phyloP scores from a whole-genome alignment of 2,113 vertebrate genomes.

The Camelus bactrianus region DNA sequence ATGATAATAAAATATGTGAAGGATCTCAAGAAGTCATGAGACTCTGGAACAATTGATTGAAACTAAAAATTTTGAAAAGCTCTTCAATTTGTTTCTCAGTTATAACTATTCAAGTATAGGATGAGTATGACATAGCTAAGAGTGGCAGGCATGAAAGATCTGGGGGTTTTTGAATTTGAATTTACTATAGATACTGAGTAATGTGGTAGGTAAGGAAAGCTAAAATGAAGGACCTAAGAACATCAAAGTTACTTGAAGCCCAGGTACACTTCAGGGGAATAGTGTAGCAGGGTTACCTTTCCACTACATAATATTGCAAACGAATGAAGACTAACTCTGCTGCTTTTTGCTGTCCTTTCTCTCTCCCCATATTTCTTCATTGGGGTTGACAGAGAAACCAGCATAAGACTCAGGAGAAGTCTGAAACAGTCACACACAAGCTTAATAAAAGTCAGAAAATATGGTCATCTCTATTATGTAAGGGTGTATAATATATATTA shows the following conservation, averaged over 20 bases:
- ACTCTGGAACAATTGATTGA: not conserved
- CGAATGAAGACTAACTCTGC: not conserved
- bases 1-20: not conserved
- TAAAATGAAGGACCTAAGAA: not conserved
- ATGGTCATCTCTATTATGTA: not conserved
- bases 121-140: not conserved
- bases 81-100: not conserved
- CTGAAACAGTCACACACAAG: not conserved
- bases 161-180: not conserved
- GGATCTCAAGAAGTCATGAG: not conserved
- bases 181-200: not conserved
- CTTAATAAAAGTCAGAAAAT: conserved; percentile 6
- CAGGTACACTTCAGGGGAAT: not conserved
- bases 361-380: not conserved
- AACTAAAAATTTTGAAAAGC: conserved; percentile 28
- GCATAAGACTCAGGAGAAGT: not conserved
- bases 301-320: not conserved
- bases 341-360: not conserved
- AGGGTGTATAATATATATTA: not conserved
- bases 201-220: not conserved
- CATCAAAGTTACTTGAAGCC: not conserved
- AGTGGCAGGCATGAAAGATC: not conserved
- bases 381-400: not conserved
- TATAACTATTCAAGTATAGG: not conserved
- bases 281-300: not conserved